phyloP scores from a whole-genome alignment of 37 sponge, comb jelly and placozoan genomes.

The Hormiphora californensis region DNA sequence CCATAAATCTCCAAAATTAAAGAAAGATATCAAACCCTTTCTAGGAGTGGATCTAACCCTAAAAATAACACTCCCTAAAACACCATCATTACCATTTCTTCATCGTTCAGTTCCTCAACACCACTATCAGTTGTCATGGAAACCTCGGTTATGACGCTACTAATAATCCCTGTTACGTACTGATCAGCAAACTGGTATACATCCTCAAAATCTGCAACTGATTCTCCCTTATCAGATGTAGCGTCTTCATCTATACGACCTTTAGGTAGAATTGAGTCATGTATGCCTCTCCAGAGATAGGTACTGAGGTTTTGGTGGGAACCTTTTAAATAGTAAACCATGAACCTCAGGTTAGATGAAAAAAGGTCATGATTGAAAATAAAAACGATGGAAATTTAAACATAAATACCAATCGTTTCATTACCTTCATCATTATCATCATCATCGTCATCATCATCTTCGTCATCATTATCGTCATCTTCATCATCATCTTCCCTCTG shows the following conservation, averaged over 20 bases:
- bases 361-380: too few relatives aligned
- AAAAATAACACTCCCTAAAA: too few relatives aligned
- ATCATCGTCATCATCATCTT: not conserved
- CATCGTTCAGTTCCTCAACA: constrained; percentile 25
- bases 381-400: too few relatives aligned
- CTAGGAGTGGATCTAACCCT: not conserved
- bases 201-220: constrained; percentile 45
- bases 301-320: too few relatives aligned
- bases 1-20: too few relatives aligned
- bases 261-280: too few relatives aligned
- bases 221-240: constrained; percentile 44
- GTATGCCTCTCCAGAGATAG: too few relatives aligned
- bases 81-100: constrained; percentile 38
- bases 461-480: not conserved
- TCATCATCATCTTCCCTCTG: too few relatives aligned
- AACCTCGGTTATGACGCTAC: constrained; percentile 34
- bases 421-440: not conserved
- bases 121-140: constrained; percentile 56
- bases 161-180: constrained; percentile 26
- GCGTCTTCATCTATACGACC: not conserved
- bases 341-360: too few relatives aligned
- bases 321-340: too few relatives aligned
- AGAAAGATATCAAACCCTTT: not conserved
- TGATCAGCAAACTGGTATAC: constrained; percentile 48
- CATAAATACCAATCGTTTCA: not conserved